Percentiles rank a stretch among this genome's conserved stretches.
Evolutionary conservation across 2,797 vertebrate species (phyloP).

Genomic region (Neoniphon sammara): DNA sequence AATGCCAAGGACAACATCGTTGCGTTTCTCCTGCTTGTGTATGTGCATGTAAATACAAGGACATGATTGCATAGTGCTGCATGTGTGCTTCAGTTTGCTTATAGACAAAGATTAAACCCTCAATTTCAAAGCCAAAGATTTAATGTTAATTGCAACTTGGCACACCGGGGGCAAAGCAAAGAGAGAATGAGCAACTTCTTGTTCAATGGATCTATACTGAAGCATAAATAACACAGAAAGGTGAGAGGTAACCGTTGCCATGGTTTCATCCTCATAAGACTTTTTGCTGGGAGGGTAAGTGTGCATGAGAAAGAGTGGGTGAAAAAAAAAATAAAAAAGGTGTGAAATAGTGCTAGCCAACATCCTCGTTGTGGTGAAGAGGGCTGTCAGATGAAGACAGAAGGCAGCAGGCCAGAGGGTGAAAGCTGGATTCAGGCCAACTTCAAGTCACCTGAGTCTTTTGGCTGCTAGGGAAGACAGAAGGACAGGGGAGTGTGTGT

Average conservation of each 20-base stretch:
- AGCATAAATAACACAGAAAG: slow-evolving; percentile 26
- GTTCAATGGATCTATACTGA: slow-evolving; percentile 31
- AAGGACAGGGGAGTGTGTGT: not conserved
- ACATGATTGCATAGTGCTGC: not conserved
- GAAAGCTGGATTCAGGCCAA: not conserved
- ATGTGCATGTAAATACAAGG: slow-evolving; percentile 12
- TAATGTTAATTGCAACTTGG: slow-evolving; percentile 26
- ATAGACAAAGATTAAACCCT: not conserved
- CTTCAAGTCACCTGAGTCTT: not conserved
- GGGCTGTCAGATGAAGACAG: slow-evolving; percentile 18
- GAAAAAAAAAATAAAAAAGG: slow-evolving; percentile 32
- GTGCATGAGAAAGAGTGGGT: slow-evolving; percentile 35
- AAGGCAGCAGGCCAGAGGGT: not conserved
- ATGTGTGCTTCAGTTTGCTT: not conserved
- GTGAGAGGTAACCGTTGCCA: slow-evolving; percentile 65
- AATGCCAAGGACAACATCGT: not conserved
- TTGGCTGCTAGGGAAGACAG: not conserved
- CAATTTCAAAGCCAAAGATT: slow-evolving; percentile 38
- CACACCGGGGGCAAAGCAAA: slow-evolving; percentile 31
- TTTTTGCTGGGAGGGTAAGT: slow-evolving; percentile 41
- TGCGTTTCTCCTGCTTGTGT: not conserved
- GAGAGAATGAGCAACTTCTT: slow-evolving; percentile 43
- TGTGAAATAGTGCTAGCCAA: slow-evolving; percentile 34
- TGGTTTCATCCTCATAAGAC: slow-evolving; percentile 70
- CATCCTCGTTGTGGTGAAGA: slow-evolving; percentile 17